These are phyloP conservation scores for Sylvilagus bachmani DNA, from an alignment of 2,113 vertebrate genomes.

Conservation along the genomic window DNA sequence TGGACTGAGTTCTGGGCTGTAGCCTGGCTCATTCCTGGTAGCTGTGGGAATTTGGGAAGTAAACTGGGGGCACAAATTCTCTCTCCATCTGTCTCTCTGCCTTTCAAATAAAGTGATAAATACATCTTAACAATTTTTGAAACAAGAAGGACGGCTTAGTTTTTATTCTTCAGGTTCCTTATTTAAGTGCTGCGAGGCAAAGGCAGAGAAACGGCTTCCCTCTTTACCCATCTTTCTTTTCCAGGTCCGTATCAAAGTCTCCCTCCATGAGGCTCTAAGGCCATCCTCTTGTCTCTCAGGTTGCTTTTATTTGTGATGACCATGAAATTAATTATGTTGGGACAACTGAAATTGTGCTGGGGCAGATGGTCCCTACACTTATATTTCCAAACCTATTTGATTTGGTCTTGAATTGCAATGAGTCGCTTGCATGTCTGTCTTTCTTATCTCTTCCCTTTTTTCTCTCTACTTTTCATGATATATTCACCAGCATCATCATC, in stretches of 20 bases:
- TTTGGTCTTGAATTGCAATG: neutral
- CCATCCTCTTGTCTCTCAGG: neutral
- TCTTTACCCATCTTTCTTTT: neutral
- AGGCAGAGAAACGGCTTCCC: neutral
- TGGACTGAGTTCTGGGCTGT: too few relatives aligned
- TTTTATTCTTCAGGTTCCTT: neutral
- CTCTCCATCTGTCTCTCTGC: too few relatives aligned
- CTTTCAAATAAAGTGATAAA: too few relatives aligned
- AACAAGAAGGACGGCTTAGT: neutral
- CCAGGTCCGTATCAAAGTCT: neutral
- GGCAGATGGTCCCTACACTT: neutral
- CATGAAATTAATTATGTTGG: neutral
- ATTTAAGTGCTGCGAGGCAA: neutral
- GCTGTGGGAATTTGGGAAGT: too few relatives aligned
- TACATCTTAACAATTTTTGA: too few relatives aligned
- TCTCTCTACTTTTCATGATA: neutral
- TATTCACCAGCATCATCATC: neutral
- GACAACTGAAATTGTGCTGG: neutral
- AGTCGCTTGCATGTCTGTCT: neutral
- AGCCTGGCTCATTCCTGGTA: too few relatives aligned
- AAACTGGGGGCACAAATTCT: too few relatives aligned
- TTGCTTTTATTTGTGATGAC: neutral
- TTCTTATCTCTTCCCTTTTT: neutral
- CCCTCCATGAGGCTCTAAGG: neutral
- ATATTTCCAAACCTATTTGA: neutral